A percentile compares a stretch with the other conserved stretches of the same genome.
phyloP scores from a whole-genome alignment of 2,113 vertebrate species.

The Pongo abelii region DNA sequence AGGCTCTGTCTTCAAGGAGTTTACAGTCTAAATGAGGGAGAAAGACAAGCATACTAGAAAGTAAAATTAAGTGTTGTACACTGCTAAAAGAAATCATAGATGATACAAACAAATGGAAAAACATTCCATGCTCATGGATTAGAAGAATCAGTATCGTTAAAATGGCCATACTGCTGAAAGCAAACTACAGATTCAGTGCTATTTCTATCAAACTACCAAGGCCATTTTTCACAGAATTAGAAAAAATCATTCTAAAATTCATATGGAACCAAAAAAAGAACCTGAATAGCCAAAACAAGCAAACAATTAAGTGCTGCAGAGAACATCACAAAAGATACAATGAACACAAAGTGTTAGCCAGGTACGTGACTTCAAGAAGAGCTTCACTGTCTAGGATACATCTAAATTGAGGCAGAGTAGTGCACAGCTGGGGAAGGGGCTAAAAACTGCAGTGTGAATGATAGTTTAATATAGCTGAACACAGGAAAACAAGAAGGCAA shows the following conservation, averaged over 20 bases:
- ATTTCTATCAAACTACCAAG: too few species aligned
- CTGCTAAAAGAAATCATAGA: too few species aligned
- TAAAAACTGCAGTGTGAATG: neutral
- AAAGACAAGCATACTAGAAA: neutral
- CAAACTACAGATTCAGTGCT: too few species aligned
- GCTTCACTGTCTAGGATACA: neutral
- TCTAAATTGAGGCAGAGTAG: neutral
- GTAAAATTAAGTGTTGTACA: too few species aligned
- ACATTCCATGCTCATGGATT: too few species aligned
- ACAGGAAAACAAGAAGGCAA: neutral
- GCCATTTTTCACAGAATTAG: too few species aligned
- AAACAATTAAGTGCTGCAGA: neutral
- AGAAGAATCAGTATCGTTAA: too few species aligned
- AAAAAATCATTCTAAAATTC: too few species aligned
- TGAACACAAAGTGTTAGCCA: neutral
- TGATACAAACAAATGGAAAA: too few species aligned
- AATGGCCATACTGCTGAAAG: too few species aligned
- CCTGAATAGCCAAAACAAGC: too few species aligned
- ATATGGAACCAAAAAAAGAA: too few species aligned
- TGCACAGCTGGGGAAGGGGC: neutral
- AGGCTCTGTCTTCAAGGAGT: slow-evolving; percentile 17
- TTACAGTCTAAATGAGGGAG: neutral
- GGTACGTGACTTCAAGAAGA: neutral
- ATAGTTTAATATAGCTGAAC: neutral
- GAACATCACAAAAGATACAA: neutral